A percentile compares a stretch with the other conserved stretches of the same genome.
Conservation (phyloP, 2,113 vertebrate species). For the Lota lota region DNA sequence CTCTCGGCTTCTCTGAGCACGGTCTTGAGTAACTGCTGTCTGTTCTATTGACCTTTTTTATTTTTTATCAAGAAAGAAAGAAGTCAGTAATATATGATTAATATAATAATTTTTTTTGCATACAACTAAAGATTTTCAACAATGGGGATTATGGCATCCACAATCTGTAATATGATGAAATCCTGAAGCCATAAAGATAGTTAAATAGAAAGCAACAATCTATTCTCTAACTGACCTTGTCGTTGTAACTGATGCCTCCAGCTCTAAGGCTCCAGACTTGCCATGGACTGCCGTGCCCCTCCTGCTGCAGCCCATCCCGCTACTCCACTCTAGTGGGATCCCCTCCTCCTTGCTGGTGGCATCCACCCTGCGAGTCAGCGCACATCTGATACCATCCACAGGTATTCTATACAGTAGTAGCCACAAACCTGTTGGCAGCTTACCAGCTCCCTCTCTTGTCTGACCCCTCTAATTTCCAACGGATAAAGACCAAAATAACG, state of each 20-base stretch:
- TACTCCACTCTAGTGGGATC: slow-evolving; percentile 58
- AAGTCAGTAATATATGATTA: too few species aligned
- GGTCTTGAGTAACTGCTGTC: too few species aligned
- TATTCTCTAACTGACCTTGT: too few species aligned
- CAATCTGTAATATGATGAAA: too few species aligned
- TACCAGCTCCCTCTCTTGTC: not conserved
- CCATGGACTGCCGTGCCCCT: slow-evolving; percentile 62
- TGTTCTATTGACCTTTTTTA: too few species aligned
- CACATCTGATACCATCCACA: slow-evolving; percentile 58
- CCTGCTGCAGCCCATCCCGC: slow-evolving; percentile 48
- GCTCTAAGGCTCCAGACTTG: slow-evolving; percentile 28
- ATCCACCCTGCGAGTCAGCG: slow-evolving; percentile 41
- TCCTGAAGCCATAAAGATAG: too few species aligned
- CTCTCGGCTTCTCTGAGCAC: too few species aligned
- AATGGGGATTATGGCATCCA: too few species aligned
- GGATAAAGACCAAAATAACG: not conserved
- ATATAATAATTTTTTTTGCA: too few species aligned
- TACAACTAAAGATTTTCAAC: too few species aligned
- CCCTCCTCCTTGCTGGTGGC: slow-evolving; percentile 33
- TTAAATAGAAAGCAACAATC: too few species aligned
- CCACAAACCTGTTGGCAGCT: not conserved
- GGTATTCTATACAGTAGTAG: slow-evolving; percentile 40
- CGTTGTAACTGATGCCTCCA: not conserved
- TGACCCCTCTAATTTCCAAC: not conserved
- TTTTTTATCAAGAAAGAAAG: too few species aligned